Evolutionary conservation across 35 echinoderm and acorn worm species (phyloP), one percentile per base, ranked within the genome.

Genomic region (Hemicentrotus pulcherrimus): DNA sequence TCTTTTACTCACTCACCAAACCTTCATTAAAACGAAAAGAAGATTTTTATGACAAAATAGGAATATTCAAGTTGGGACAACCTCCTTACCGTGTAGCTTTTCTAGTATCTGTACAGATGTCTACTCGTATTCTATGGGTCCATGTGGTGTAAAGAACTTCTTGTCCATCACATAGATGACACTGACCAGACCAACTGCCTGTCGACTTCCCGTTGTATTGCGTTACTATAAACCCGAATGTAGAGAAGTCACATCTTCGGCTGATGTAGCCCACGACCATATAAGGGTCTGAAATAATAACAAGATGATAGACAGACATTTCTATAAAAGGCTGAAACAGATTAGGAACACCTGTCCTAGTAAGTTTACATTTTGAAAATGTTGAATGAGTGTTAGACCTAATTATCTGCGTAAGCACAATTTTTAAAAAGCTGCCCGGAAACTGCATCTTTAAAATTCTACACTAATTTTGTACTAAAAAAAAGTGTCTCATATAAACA

Each of bases 161-260:
- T 58, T 97, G 52, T 1, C 96, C 96, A n/a, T 93, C 98, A 91
- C 98, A 99, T 11, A 96, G 61, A 60, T 96, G 97, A 71, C 98
- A 99, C 87, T 99, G 98, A 78, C 98, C 98, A 15, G 98, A 97
- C 98, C 98, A 99, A 89, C 98, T 96, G 9, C 86, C 97, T 28
- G 98, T 96, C 31, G 95, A 91, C 10, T 94, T 19, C 14, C 98
- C 98, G 85, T 97, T 99, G 93, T 97, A 94, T 28, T 86, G 61
- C 30, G 95, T 91, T 4, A 96, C 94, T 52, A 97, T 97, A 60
- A 99, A 99, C 47, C 98, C 98, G 61, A 99, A 96, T 0, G 97
- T 95, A 15, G 98, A 96, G 33, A 96, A 95, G 18, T 94, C 70
- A 9, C 88, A 61, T 32, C 22, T 95, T 22, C 86, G 92, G 94